These are phyloP conservation scores for Vultur gryphus DNA, from an alignment of 2,797 vertebrate species.

Conservation along the genomic window DNA sequence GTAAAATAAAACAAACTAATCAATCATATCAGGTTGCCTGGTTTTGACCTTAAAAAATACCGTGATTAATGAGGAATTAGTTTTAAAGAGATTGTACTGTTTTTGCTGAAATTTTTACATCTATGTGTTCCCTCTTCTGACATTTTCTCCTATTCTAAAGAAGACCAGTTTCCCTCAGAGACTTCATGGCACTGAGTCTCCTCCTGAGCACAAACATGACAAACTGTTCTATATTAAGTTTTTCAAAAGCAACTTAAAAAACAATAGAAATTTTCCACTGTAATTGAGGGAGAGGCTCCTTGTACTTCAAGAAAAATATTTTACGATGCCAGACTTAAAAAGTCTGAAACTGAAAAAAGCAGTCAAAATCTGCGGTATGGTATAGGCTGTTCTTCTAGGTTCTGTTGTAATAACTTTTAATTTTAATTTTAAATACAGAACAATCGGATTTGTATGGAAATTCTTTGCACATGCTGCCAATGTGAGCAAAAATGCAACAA, in stretches of 20 bases:
- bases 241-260: not conserved
- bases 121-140: not conserved
- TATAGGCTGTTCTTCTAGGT: not conserved
- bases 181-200: not conserved
- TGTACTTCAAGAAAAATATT: not conserved
- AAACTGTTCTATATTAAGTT: not conserved
- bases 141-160: not conserved
- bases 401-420: not conserved
- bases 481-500: not conserved
- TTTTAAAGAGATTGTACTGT: not conserved
- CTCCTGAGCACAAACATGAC: not conserved
- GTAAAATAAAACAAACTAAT: not conserved
- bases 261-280: not conserved
- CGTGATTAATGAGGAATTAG: not conserved
- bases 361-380: not conserved
- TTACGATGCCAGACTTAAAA: not conserved
- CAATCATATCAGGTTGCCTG: not conserved
- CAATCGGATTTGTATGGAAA: not conserved
- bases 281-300: not conserved
- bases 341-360: not conserved
- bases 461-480: not conserved
- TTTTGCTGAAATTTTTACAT: not conserved
- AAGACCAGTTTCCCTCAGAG: not conserved
- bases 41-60: not conserved
- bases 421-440: not conserved